These are phyloP conservation scores for Callinectes sapidus DNA, from an alignment of 2,888 invertebrate genomes.

Conservation along the genomic window DNA sequence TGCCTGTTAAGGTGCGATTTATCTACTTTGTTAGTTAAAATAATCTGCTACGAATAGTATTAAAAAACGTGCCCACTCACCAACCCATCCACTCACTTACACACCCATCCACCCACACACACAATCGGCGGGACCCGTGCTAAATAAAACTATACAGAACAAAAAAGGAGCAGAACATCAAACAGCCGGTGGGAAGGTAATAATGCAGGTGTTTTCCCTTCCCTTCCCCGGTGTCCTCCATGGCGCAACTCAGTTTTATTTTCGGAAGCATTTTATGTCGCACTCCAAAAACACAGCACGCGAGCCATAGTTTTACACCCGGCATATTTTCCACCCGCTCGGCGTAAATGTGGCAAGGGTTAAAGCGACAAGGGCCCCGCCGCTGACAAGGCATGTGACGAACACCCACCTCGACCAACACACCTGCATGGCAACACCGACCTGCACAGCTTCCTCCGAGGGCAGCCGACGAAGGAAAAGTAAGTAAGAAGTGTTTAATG, in stretches of 20 bases:
- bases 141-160: not conserved
- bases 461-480: not conserved
- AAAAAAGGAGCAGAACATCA: not conserved
- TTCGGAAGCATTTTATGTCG: not conserved
- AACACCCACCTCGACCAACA: not conserved
- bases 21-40: not conserved
- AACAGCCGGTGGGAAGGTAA: conserved; percentile 29
- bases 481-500: not conserved
- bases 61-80: not conserved
- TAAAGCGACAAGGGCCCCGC: conserved; percentile 2
- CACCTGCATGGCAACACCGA: not conserved
- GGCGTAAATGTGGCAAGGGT: conserved; percentile 32
- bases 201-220: conserved; percentile 27
- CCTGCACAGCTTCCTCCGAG: not conserved
- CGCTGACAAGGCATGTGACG: conserved; percentile 23
- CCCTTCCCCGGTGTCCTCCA: conserved; percentile 7
- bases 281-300: conserved; percentile 12
- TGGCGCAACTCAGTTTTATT: not conserved
- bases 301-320: conserved; percentile 26
- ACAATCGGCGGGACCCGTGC: not conserved
- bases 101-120: not conserved
- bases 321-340: not conserved
- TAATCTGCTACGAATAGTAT: not conserved
- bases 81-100: not conserved
- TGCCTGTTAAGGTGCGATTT: not conserved